Evolutionary conservation across 1,140 invertebrate genomes (phyloP), one percentile per base, ranked within the genome.

Genomic region (Pteromalus puparum): DNA sequence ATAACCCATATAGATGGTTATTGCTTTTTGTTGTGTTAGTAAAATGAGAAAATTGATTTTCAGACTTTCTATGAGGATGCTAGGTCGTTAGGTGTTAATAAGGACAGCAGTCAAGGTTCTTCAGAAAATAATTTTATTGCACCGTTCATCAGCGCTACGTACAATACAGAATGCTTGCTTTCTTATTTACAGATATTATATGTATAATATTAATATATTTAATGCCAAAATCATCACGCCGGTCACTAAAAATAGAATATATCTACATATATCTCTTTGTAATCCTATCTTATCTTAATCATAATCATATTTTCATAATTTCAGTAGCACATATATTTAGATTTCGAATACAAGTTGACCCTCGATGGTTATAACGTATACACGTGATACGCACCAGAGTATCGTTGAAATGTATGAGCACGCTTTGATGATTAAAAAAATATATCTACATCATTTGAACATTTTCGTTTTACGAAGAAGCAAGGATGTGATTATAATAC

Each of bases 351-450:
- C 1, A n/a, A 61, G n/a, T 61, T 61, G 18, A 18, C 24, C 18
- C 75, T 83, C 82, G n/a, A 74, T 74, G 68, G 68, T 74, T 10
- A 30, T 70, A 28, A 53, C 76, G 46, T 80, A 84, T 84, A 79
- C 18, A n/a, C 21, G 34, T 13, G 3, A 84, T 79, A 84, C 76
- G 68, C 13, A 84, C 76, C 76, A 84, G 82, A 80, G 76, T 72
- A 53, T 28, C 1, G 0, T 15, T 61, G 6, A 21, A 18, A 61
- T 21, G 10, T 48, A 48, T 48, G 13, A 21, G 21, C 1, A n/a
- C 6, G 0, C 5, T 65, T 38, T 42, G 9, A 5, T 48, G 2
- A 38, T 65, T 65, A 26, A 42, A 61, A 81, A 72, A 28, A 28
- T 73, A 79, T 53, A 18, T 65, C 6, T 2, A 68, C 73, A 73